These are phyloP conservation scores for Microdon myrmicae DNA, from an alignment of 2,888 invertebrate species.

Conservation along the genomic window DNA sequence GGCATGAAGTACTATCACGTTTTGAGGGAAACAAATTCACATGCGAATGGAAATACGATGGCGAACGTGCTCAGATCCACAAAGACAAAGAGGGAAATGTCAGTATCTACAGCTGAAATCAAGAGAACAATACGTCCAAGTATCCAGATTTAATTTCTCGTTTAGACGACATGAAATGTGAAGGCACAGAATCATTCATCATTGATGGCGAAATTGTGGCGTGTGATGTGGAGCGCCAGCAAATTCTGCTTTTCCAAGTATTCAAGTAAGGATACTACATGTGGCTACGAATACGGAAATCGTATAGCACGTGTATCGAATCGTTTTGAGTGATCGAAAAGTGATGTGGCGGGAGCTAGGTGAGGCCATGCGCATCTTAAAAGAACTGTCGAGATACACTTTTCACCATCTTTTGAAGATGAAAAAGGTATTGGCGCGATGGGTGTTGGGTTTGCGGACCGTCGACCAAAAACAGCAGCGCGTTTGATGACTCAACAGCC, in stretches of 20 bases:
- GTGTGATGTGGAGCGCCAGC: constrained; percentile 87
- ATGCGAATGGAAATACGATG: constrained; percentile 99
- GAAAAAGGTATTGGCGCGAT: no score
- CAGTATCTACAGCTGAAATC: constrained; percentile 93
- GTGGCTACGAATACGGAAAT: no score
- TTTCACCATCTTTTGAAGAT: no score
- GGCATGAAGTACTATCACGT: constrained; percentile 84
- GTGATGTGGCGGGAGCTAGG: no score
- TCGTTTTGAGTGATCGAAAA: no score
- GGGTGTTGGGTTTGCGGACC: no score
- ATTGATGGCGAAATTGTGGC: constrained; percentile 98
- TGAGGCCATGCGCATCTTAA: no score
- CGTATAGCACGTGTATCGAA: no score
- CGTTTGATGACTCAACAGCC: no score
- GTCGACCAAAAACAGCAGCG: no score
- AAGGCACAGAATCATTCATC: constrained; percentile 81
- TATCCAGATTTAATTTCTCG: constrained; percentile 93
- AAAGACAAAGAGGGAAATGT: constrained; percentile 74
- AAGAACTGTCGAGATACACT: no score
- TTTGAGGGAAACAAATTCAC: constrained; percentile 91
- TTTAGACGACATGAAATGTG: constrained; percentile 71
- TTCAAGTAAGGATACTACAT: no score
- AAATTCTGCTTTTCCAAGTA: constrained; percentile 96
- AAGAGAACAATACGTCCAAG: constrained; percentile 92
- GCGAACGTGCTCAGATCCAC: constrained; percentile 97